phyloP scores from a whole-genome alignment of 2,888 invertebrate genomes.

The Dicycla oo region DNA sequence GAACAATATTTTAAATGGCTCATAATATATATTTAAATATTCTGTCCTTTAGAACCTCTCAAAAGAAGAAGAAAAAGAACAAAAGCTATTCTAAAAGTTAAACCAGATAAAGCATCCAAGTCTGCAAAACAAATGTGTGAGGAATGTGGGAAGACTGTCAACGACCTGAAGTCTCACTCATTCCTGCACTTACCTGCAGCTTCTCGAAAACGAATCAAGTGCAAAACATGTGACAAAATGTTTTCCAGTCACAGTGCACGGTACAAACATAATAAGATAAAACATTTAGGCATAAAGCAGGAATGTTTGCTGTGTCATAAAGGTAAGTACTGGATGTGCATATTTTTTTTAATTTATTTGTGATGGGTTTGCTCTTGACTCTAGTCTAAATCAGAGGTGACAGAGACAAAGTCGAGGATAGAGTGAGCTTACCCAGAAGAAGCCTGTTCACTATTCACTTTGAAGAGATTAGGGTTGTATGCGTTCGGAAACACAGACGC shows the following conservation, averaged over 20 bases:
- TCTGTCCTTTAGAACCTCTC: constrained; percentile 55
- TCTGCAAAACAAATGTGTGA: constrained; percentile 76
- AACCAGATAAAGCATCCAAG: constrained; percentile 24
- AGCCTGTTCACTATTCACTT: no score
- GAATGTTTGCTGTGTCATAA: constrained; percentile 83
- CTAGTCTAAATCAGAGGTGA: no score
- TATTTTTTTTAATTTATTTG: no score
- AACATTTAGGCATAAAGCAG: constrained; percentile 81
- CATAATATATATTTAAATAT: not conserved
- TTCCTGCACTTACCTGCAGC: constrained; percentile 70
- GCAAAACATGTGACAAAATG: constrained; percentile 78
- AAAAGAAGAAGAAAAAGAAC: constrained; percentile 60
- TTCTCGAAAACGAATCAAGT: constrained; percentile 70
- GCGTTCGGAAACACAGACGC: no score
- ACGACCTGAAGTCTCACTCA: constrained; percentile 76
- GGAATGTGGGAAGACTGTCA: constrained; percentile 81
- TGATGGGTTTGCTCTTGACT: no score
- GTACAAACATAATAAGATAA: constrained; percentile 77
- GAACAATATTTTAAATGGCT: not conserved
- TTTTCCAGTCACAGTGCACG: constrained; percentile 74
- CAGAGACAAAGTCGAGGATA: no score
- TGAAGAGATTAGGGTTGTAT: no score
- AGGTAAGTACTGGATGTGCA: constrained; percentile 71
- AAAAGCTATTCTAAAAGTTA: constrained; percentile 41
- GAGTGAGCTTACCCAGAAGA: no score